Percentiles rank a stretch among this genome's conserved stretches.
Evolutionary conservation across 2,797 vertebrate species (phyloP).

Genomic region (Myotis daubentonii): DNA sequence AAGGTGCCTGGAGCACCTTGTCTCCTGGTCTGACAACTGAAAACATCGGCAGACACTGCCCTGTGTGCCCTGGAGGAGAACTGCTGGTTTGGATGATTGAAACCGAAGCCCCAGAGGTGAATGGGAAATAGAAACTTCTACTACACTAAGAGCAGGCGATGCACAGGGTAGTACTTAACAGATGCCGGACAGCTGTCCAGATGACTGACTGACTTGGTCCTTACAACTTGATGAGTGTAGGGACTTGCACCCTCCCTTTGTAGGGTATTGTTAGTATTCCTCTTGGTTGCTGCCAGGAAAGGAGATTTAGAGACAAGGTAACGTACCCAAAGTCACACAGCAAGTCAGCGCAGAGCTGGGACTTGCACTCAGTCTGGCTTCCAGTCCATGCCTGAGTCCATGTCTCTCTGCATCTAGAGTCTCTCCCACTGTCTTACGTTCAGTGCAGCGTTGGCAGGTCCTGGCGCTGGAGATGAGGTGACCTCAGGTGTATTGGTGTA

Average conservation of each 20-base stretch:
- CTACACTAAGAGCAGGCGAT: rapidly evolving
- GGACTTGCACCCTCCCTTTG: neutral
- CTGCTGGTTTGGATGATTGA: neutral
- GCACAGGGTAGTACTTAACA: neutral
- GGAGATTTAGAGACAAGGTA: neutral
- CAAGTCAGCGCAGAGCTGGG: neutral
- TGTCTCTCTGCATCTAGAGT: neutral
- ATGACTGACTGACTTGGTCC: too few relatives aligned
- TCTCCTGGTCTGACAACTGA: neutral
- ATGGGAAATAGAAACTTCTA: neutral
- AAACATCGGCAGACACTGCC: neutral
- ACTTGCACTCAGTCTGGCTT: neutral
- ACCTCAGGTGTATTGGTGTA: neutral
- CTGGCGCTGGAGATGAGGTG: neutral
- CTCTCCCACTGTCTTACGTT: rapidly evolving
- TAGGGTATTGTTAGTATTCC: neutral
- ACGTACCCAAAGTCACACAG: neutral
- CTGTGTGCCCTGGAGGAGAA: neutral
- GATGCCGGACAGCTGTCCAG: neutral
- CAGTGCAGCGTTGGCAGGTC: neutral
- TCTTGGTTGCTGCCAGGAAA: neutral
- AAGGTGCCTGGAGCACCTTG: rapidly evolving
- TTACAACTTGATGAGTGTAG: neutral
- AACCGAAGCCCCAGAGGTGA: neutral
- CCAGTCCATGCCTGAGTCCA: neutral